Percentiles rank a stretch among this genome's conserved stretches.
Conservation (phyloP, 2,113 vertebrate species). For the Dermatemys mawii region DNA sequence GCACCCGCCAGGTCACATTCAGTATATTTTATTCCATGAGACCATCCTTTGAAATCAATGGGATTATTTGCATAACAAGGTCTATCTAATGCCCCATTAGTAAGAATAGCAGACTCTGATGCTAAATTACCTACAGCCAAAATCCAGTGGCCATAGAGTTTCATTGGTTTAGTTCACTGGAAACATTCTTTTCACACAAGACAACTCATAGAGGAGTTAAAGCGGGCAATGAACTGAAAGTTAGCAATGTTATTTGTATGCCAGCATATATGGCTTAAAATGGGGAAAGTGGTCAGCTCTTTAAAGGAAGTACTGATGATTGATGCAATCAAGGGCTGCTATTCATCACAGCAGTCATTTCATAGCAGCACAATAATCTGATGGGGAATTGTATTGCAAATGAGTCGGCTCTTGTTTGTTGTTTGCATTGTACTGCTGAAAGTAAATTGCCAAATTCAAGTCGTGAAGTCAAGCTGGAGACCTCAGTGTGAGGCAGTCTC, state of each 20-base stretch:
- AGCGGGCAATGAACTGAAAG: neutral
- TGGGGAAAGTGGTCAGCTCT: neutral
- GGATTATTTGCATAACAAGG: neutral
- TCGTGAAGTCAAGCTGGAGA: neutral
- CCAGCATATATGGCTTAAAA: neutral
- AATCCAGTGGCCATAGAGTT: neutral
- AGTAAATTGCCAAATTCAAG: neutral
- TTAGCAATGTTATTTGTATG: neutral
- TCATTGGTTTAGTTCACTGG: neutral
- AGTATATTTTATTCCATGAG: neutral
- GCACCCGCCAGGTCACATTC: neutral
- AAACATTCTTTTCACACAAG: accelerated
- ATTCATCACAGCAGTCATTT: neutral
- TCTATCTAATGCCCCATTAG: neutral
- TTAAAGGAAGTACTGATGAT: neutral
- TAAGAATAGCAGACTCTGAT: neutral
- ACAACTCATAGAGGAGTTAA: neutral
- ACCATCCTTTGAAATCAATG: neutral
- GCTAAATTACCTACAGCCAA: neutral
- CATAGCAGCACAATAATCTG: neutral
- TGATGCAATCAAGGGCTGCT: neutral
- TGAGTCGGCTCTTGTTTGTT: accelerated
- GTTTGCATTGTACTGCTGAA: slow-evolving; percentile 1
- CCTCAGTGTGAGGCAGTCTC: neutral
- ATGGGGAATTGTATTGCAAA: neutral